These are phyloP conservation scores for Cephus pulcher DNA, from an alignment of 2,888 invertebrate genomes.

Conservation along the genomic window DNA sequence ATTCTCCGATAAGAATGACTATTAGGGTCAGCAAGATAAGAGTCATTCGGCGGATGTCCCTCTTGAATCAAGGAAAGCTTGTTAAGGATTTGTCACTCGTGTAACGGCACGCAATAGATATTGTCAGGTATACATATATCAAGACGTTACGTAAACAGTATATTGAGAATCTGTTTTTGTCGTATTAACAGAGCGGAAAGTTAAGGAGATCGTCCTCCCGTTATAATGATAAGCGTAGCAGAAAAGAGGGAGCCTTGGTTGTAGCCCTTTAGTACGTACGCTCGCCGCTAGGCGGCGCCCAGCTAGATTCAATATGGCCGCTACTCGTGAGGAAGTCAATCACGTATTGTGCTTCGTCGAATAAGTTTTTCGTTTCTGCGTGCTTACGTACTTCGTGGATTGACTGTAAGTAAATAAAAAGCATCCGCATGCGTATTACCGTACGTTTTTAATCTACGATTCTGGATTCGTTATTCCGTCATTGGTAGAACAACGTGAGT, in stretches of 20 bases:
- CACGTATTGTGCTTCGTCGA: conserved; percentile 40
- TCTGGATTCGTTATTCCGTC: background rate
- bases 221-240: no score
- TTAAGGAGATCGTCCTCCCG: background rate
- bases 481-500: background rate
- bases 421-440: background rate
- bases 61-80: no score
- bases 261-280: conserved; percentile 2
- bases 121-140: no score
- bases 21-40: no score
- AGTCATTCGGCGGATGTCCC: no score
- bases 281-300: conserved; percentile 43
- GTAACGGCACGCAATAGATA: conserved; percentile 14
- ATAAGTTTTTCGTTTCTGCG: background rate
- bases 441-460: background rate
- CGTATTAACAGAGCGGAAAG: background rate
- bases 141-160: no score
- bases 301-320: conserved; percentile 51
- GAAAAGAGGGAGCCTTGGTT: no score
- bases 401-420: background rate
- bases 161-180: no score
- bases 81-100: conserved; percentile 17
- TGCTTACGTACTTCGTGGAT: background rate
- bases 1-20: no score
- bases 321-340: conserved; percentile 45